phyloP scores from a whole-genome alignment of 2,888 invertebrate species.

The Escarpia spicata region DNA sequence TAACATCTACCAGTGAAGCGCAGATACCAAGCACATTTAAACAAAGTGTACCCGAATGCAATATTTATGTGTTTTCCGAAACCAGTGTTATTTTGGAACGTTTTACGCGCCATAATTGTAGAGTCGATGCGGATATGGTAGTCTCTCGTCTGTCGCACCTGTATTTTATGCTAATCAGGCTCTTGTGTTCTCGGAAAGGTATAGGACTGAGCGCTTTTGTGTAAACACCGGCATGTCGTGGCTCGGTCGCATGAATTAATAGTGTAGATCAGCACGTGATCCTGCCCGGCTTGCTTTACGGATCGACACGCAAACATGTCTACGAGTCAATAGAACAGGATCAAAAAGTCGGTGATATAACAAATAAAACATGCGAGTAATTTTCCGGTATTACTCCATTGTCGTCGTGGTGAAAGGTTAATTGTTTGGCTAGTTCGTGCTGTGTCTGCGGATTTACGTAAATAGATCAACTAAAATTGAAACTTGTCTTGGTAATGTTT shows the following conservation, averaged over 20 bases:
- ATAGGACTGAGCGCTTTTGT: not conserved
- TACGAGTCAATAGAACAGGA: not conserved
- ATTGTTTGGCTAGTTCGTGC: not conserved
- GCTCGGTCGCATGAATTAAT: not conserved
- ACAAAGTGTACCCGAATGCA: not conserved
- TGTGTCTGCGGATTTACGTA: not conserved
- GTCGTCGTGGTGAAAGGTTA: not conserved
- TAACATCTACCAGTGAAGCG: not conserved
- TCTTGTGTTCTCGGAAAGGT: not conserved
- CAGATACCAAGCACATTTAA: not conserved
- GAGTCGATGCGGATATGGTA: not conserved
- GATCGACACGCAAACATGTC: slow-evolving; percentile 1
- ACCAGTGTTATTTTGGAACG: not conserved
- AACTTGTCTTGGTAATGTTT: not conserved
- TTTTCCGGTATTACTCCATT: not conserved
- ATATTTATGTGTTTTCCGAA: not conserved
- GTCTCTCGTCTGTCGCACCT: not conserved
- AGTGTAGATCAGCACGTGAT: not conserved
- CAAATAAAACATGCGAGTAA: not conserved
- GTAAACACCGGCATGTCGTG: not conserved
- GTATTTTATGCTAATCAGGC: slow-evolving; percentile 12
- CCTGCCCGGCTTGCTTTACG: not conserved
- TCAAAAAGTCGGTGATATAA: not conserved
- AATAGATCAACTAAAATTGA: not conserved
- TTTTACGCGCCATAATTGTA: not conserved